Evolutionary conservation across 2,888 invertebrate genomes (phyloP).

Genomic region (Limnephilus lunatus): DNA sequence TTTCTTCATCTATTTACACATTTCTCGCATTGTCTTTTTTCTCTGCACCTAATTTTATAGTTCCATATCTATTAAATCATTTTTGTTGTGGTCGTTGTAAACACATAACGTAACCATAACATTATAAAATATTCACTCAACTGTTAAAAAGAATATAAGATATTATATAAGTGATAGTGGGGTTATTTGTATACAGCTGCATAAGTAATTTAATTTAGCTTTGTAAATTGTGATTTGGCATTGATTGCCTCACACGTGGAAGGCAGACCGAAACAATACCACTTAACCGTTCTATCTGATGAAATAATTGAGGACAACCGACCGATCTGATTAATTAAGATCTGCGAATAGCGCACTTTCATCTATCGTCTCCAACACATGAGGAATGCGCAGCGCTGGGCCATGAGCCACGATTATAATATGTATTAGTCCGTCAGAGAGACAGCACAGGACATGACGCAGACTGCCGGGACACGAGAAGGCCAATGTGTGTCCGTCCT

Average conservation of each 20-base stretch:
- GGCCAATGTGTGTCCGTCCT: neutral
- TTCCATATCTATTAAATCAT: too few relatives aligned
- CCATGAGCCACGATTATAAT: neutral
- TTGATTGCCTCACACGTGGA: neutral
- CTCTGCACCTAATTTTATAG: too few relatives aligned
- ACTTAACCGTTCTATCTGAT: neutral
- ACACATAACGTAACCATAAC: neutral
- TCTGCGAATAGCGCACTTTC: neutral
- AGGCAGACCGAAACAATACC: neutral
- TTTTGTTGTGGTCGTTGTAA: too few relatives aligned
- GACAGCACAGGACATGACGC: neutral
- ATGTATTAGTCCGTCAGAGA: neutral
- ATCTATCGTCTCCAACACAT: neutral
- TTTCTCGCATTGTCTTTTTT: too few relatives aligned
- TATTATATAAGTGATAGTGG: neutral
- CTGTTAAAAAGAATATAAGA: neutral
- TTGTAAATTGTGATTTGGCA: neutral
- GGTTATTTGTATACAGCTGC: too few relatives aligned
- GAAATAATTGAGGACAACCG: neutral
- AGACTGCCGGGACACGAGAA: neutral
- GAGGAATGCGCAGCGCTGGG: neutral
- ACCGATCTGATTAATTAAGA: slow-evolving; percentile 2
- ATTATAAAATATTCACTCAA: neutral
- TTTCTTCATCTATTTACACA: too few relatives aligned
- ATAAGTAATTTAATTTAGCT: neutral